These are phyloP conservation scores for Tauraco erythrolophus DNA, from an alignment of 2,113 vertebrate genomes.

Conservation along the genomic window DNA sequence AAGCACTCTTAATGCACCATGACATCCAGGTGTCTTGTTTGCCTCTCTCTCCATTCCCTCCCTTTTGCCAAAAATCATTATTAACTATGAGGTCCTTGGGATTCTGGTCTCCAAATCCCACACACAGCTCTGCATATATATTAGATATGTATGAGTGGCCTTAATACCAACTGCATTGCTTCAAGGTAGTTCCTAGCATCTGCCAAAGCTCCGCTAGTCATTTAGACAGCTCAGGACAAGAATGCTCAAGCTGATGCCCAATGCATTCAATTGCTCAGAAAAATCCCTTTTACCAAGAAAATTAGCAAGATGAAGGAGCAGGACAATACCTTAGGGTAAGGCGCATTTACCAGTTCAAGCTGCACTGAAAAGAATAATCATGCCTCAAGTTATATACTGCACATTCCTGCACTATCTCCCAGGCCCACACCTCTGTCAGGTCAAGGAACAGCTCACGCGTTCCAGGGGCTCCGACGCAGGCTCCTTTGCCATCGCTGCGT, in stretches of 20 bases:
- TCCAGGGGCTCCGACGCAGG: not conserved
- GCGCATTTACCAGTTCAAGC: not conserved
- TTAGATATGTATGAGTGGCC: fast-evolving
- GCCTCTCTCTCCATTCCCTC: not conserved
- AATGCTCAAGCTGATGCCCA: fast-evolving
- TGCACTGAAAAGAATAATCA: not conserved
- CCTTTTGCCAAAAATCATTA: not conserved
- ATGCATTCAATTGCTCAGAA: not conserved
- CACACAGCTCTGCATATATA: not conserved
- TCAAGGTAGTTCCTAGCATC: not conserved
- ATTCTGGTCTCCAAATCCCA: not conserved
- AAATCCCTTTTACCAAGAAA: not conserved
- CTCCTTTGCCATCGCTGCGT: not conserved
- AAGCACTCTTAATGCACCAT: not conserved
- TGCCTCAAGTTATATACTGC: not conserved
- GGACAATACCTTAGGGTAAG: not conserved
- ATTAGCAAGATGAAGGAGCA: not conserved
- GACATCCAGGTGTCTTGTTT: not conserved
- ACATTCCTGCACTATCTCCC: not conserved
- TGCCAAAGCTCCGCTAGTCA: not conserved
- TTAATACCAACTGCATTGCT: not conserved
- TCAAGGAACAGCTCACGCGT: not conserved
- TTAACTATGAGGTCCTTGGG: not conserved
- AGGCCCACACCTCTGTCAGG: not conserved
- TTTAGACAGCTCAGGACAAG: not conserved